A percentile compares a stretch with the other conserved stretches of the same genome.
Evolutionary conservation across 2,888 invertebrate genomes (phyloP).

Genomic region (Sipha maydis): DNA sequence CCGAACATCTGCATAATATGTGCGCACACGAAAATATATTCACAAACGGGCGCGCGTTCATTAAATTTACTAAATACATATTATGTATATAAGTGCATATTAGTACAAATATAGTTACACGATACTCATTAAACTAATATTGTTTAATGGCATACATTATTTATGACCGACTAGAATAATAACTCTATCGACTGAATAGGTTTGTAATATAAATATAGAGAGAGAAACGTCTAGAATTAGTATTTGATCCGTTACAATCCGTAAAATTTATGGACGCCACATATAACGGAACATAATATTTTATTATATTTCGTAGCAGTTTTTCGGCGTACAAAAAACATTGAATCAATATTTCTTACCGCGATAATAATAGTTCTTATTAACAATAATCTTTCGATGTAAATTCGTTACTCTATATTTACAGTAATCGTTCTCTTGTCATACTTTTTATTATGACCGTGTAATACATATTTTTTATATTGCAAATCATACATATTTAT

Average conservation of each 20-base stretch:
- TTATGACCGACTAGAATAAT: not conserved
- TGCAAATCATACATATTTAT: no score
- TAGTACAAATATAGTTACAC: not conserved
- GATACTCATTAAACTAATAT: not conserved
- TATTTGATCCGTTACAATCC: not conserved
- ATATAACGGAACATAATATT: not conserved
- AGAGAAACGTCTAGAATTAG: not conserved
- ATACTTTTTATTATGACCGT: no score
- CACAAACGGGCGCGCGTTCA: not conserved
- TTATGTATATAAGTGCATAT: not conserved
- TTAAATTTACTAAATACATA: not conserved
- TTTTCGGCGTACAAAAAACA: no score
- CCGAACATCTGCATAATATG: not conserved
- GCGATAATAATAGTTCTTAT: no score
- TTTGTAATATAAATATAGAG: no score
- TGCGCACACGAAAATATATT: not conserved
- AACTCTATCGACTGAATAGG: not conserved
- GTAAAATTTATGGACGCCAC: not conserved
- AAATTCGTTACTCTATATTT: no score
- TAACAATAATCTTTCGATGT: no score
- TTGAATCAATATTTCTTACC: no score
- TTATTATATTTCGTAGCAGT: no score
- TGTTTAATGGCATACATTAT: not conserved
- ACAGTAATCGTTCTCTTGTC: no score
- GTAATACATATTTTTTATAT: no score